phyloP scores from a whole-genome alignment of 2,113 vertebrate genomes.

The Noturus placidus region DNA sequence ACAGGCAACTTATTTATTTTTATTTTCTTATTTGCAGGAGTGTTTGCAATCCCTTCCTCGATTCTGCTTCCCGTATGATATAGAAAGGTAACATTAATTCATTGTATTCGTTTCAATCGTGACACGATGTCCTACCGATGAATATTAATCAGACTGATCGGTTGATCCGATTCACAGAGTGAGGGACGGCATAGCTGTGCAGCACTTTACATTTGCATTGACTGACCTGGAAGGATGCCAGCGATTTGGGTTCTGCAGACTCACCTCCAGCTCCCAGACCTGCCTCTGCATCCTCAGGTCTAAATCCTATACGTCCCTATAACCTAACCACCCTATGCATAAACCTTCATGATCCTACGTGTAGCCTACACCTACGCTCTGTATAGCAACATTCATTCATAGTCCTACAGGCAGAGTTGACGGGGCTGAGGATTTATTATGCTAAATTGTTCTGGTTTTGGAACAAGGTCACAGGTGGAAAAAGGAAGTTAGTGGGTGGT shows the following conservation, averaged over 20 bases:
- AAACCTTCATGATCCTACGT: not conserved
- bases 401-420: too few relatives aligned
- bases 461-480: not conserved
- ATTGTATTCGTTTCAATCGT: not conserved
- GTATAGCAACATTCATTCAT: not conserved
- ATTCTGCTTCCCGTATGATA: slow-evolving; percentile 89
- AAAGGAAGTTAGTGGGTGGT: not conserved
- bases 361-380: not conserved
- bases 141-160: not conserved
- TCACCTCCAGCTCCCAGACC: slow-evolving; percentile 74
- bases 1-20: not conserved
- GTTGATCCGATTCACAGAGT: slow-evolving; percentile 62
- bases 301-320: not conserved
- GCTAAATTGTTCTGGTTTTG: not conserved
- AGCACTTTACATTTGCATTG: slow-evolving; percentile 89
- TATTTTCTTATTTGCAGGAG: slow-evolving; percentile 68
- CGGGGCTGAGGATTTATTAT: too few relatives aligned
- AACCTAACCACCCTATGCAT: too few relatives aligned
- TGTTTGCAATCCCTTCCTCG: slow-evolving; percentile 75
- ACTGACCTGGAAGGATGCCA: slow-evolving; percentile 86
- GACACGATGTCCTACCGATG: not conserved
- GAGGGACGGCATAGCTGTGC: slow-evolving; percentile 71
- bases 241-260: slow-evolving; percentile 86
- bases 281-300: slow-evolving; percentile 89
- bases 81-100: slow-evolving; percentile 72